phyloP scores from a whole-genome alignment of 2,888 invertebrate genomes.

The Halocaridina rubra region DNA sequence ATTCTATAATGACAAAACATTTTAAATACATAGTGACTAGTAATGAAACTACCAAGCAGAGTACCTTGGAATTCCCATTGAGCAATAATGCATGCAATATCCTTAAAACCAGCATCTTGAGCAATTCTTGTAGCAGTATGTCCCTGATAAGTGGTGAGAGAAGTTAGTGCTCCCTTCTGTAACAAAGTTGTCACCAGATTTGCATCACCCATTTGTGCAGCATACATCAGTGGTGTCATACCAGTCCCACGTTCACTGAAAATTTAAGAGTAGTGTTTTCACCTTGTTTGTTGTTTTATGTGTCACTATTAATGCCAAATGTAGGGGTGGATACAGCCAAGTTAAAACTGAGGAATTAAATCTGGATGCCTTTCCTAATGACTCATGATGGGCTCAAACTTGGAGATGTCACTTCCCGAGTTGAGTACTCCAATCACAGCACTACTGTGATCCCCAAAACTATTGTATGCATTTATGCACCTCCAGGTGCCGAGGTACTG shows the following conservation, averaged over 20 bases:
- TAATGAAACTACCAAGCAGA: neutral
- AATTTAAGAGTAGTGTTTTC: no score
- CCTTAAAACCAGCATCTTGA: slow-evolving; percentile 66
- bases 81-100: slow-evolving; percentile 23
- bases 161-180: slow-evolving; percentile 66
- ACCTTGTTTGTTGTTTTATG: no score
- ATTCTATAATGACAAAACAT: neutral
- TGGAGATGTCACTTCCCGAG: no score
- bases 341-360: neutral
- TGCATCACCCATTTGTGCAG: slow-evolving; percentile 68
- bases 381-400: no score
- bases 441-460: no score
- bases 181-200: slow-evolving; percentile 69
- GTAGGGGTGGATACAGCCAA: no score
- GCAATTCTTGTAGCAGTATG: slow-evolving; percentile 69
- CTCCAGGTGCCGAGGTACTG: no score
- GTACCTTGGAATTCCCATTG: slow-evolving; percentile 40
- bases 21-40: neutral
- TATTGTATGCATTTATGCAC: no score
- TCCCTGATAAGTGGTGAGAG: slow-evolving; percentile 67
- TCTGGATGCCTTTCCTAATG: no score
- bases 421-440: no score
- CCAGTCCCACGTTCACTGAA: slow-evolving; percentile 67
- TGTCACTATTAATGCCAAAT: no score
- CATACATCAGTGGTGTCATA: slow-evolving; percentile 69